Conservation (phyloP, 2,113 vertebrate species). For the Tringa solitaria region DNA sequence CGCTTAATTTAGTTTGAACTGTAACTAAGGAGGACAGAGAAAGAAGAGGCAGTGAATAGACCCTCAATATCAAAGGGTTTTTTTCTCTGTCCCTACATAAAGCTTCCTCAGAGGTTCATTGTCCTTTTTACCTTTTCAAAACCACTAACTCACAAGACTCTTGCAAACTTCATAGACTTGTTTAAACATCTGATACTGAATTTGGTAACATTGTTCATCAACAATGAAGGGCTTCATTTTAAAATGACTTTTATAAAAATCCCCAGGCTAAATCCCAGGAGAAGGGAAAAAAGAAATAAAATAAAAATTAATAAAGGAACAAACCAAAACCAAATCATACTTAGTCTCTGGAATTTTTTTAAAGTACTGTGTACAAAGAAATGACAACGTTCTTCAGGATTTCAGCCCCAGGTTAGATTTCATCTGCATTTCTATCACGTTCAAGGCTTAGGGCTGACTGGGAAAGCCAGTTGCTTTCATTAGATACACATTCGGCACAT, state of each 20-base stretch:
- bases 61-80: neutral
- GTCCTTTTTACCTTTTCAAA: neutral
- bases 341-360: neutral
- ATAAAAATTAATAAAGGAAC: neutral
- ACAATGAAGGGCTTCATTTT: neutral
- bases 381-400: accelerated
- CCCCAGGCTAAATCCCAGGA: neutral
- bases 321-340: neutral
- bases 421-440: accelerated
- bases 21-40: neutral
- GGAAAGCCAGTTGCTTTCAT: neutral
- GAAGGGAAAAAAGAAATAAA: neutral
- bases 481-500: accelerated
- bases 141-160: neutral
- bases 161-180: neutral
- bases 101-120: neutral
- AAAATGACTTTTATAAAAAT: neutral
- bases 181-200: neutral
- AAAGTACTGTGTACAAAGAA: neutral
- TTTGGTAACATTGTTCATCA: neutral
- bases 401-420: neutral
- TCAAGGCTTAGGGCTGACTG: neutral
- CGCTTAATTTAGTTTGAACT: neutral
- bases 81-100: neutral
- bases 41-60: neutral